These are phyloP conservation scores for Drosophila bocqueti DNA, from an alignment of 1,140 invertebrate genomes.

Conservation along the genomic window DNA sequence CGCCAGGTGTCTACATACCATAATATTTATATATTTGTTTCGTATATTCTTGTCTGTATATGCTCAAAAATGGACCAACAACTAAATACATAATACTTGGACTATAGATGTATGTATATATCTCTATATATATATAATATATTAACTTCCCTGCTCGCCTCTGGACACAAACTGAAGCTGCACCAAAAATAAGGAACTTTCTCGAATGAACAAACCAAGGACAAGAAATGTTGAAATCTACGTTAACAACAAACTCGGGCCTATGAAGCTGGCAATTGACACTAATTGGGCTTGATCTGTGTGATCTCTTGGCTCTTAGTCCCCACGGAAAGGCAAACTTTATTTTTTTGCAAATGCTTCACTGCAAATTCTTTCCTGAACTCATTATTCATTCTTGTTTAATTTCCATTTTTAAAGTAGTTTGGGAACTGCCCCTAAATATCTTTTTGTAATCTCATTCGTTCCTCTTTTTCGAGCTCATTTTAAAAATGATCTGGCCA, in stretches of 20 bases:
- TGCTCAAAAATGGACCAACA: constrained; percentile 79
- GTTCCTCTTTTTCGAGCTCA: background rate
- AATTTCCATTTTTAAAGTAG: no score
- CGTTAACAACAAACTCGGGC: constrained; percentile 49
- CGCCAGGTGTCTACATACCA: constrained; percentile 24
- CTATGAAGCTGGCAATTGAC: constrained; percentile 50
- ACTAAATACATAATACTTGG: constrained; percentile 82
- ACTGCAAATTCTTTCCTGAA: background rate
- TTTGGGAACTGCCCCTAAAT: background rate
- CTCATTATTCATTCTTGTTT: background rate
- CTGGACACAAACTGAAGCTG: constrained; percentile 66
- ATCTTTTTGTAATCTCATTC: background rate
- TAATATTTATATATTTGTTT: constrained; percentile 37
- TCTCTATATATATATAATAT: constrained; percentile 33
- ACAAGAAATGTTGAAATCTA: constrained; percentile 36
- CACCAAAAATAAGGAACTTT: constrained; percentile 67
- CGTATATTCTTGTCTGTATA: constrained; percentile 54
- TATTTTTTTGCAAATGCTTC: background rate
- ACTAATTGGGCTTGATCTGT: constrained; percentile 44
- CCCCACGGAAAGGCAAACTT: constrained; percentile 26
- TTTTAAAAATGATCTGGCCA: background rate
- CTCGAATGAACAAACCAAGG: constrained; percentile 42
- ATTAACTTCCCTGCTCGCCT: constrained; percentile 41
- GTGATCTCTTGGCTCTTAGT: background rate
- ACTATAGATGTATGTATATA: constrained; percentile 61